These are phyloP conservation scores for Crocodylus rhombifer DNA, from an alignment of 2,797 vertebrate species.

Conservation along the genomic window DNA sequence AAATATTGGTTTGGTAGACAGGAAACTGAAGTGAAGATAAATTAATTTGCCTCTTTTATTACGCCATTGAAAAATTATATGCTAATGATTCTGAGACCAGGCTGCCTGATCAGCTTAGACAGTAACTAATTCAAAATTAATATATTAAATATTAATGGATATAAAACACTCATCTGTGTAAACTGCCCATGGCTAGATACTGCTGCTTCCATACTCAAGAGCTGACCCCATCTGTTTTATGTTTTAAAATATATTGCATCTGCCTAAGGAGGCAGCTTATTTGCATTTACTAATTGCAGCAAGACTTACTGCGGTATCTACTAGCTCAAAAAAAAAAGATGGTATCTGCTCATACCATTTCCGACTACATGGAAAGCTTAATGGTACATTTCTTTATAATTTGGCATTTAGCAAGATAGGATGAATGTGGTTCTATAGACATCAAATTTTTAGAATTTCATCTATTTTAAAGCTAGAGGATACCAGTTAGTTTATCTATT, in stretches of 20 bases:
- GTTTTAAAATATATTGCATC: neutral
- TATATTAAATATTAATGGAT: neutral
- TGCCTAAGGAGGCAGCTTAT: neutral
- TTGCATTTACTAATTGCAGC: neutral
- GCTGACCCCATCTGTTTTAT: neutral
- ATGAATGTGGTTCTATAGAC: neutral
- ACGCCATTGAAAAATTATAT: neutral
- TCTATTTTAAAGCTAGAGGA: neutral
- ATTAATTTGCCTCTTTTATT: fast-evolving
- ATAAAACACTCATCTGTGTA: neutral
- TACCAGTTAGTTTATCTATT: neutral
- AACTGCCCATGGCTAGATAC: neutral
- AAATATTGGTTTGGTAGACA: neutral
- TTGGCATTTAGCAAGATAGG: neutral
- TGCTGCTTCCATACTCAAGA: neutral
- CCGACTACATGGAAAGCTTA: neutral
- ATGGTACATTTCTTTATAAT: neutral
- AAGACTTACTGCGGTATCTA: neutral
- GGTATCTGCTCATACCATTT: neutral
- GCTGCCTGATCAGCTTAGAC: fast-evolving
- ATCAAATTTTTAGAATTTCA: neutral
- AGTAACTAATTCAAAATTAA: neutral
- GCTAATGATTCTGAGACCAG: neutral
- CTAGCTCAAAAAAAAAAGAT: neutral
- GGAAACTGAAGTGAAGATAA: neutral